phyloP scores from a whole-genome alignment of 2,797 vertebrate genomes.

The Ficedula albicollis region DNA sequence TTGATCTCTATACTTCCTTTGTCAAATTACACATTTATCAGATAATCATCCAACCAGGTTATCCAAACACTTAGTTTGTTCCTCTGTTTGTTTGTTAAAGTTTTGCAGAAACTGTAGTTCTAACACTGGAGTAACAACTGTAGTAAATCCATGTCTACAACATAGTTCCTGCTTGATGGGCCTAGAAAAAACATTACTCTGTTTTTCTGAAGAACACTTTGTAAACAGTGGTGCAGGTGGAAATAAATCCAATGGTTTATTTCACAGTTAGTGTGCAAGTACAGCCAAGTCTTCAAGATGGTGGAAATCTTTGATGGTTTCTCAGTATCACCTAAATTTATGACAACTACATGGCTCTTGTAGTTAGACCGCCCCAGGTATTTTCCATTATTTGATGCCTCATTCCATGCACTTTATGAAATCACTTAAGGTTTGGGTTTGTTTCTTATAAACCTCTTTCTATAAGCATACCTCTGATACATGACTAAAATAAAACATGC shows the following conservation, averaged over 20 bases:
- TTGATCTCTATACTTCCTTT: background rate
- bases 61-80: background rate
- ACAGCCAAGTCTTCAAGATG: background rate
- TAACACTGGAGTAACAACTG: background rate
- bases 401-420: background rate
- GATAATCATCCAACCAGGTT: background rate
- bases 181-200: background rate
- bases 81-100: background rate
- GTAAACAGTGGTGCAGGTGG: background rate
- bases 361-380: background rate
- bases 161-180: background rate
- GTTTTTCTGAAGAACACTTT: background rate
- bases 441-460: background rate
- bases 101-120: background rate
- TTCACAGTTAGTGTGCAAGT: background rate
- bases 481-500: background rate
- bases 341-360: background rate
- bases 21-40: background rate
- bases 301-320: background rate
- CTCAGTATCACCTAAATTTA: background rate
- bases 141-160: background rate
- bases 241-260: background rate
- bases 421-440: background rate
- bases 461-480: background rate
- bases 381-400: background rate